Evolutionary conservation across 2,113 vertebrate species (phyloP).

Genomic region (Apistogramma diplotaenia): DNA sequence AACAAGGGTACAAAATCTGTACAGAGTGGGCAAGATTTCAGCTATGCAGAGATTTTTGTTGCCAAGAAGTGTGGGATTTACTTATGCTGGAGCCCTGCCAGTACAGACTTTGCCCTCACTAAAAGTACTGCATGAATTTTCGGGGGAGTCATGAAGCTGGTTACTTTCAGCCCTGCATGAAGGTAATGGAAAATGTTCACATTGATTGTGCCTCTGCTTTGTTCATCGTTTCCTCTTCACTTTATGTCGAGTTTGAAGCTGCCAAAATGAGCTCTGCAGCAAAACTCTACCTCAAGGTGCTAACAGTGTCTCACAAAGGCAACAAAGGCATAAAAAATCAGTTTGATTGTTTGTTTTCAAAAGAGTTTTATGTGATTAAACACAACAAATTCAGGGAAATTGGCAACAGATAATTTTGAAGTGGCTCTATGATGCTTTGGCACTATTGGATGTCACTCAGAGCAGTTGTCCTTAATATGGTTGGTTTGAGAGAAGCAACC

Average conservation of each 20-base stretch:
- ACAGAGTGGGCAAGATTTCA: constrained; percentile 10
- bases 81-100: constrained; percentile 29
- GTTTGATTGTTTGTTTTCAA: background rate
- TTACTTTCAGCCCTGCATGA: background rate
- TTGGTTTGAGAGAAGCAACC: background rate
- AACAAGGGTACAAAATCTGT: background rate
- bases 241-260: background rate
- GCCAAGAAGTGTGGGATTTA: constrained; percentile 31
- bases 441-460: background rate
- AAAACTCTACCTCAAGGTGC: background rate
- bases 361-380: background rate
- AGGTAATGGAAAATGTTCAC: background rate
- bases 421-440: background rate
- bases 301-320: background rate
- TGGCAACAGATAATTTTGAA: background rate
- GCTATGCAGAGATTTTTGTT: constrained; percentile 9
- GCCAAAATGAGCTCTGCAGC: background rate
- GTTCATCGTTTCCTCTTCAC: background rate
- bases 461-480: background rate
- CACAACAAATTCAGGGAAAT: background rate
- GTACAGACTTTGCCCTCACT: constrained; percentile 2
- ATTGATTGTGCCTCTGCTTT: background rate
- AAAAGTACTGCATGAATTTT: constrained; percentile 10
- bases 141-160: constrained; percentile 1
- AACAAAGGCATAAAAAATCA: background rate